phyloP scores from a whole-genome alignment of 2,888 invertebrate species.

The Watsonalla cultraria region DNA sequence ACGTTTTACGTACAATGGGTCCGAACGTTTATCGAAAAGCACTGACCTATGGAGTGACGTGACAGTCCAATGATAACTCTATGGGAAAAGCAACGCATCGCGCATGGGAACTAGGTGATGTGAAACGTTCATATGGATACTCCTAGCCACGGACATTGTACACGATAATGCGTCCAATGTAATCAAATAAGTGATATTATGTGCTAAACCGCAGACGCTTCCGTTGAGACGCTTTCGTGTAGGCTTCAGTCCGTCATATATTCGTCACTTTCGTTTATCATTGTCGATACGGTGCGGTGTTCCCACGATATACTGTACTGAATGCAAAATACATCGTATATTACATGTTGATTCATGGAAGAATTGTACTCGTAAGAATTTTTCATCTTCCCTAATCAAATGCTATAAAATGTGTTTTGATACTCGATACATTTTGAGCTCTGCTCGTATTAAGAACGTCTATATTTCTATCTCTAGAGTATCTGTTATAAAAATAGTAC shows the following conservation, averaged over 20 bases:
- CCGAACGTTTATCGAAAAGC: conserved; percentile 49
- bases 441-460: background rate
- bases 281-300: conserved; percentile 37
- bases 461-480: too few relatives aligned
- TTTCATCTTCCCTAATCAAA: too few relatives aligned
- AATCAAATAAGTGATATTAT: conserved; percentile 24
- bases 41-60: conserved; percentile 50
- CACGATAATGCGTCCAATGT: conserved; percentile 28
- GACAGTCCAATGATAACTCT: conserved; percentile 48
- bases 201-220: background rate
- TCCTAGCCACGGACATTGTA: conserved; percentile 23
- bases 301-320: conserved; percentile 43
- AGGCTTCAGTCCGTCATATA: conserved; percentile 30
- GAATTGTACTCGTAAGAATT: conserved; percentile 11
- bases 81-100: conserved; percentile 51
- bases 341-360: conserved; percentile 35
- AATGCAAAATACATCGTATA: conserved; percentile 34
- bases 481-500: conserved; percentile 3
- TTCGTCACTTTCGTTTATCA: conserved; percentile 40
- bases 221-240: conserved; percentile 20
- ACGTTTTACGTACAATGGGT: conserved; percentile 13
- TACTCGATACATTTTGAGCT: background rate
- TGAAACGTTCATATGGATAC: conserved; percentile 22
- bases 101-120: conserved; percentile 55
- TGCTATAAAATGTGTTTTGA: too few relatives aligned